A percentile compares a stretch with the other conserved stretches of the same genome.
phyloP scores from a whole-genome alignment of 2,888 invertebrate species.

The Lochmaea capreae region DNA sequence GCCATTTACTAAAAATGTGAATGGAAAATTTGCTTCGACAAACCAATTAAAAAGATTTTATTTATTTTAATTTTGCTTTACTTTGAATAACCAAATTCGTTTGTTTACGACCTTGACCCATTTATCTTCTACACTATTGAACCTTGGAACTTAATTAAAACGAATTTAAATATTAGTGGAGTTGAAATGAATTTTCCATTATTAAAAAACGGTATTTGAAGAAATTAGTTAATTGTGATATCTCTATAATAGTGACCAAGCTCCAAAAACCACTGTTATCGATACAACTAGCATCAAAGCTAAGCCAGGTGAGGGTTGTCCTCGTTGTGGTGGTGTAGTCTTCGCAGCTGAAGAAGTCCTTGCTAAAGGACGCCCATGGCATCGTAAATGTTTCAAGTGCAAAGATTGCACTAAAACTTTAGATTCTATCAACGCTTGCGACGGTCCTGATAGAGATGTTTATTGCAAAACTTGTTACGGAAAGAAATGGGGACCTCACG shows the following conservation, averaged over 20 bases:
- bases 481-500: conserved; percentile 97
- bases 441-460: conserved; percentile 91
- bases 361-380: conserved; percentile 91
- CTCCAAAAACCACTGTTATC: conserved; percentile 81
- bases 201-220: background rate
- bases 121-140: too few relatives aligned
- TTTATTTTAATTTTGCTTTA: background rate
- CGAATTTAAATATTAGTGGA: background rate
- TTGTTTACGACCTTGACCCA: background rate
- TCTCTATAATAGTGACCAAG: conserved; percentile 74
- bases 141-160: too few relatives aligned
- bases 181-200: background rate
- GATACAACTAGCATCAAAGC: conserved; percentile 86
- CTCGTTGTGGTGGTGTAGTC: conserved; percentile 89
- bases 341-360: conserved; percentile 95
- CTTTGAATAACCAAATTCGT: background rate
- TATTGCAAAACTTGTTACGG: conserved; percentile 98
- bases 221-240: background rate
- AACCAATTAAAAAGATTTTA: too few relatives aligned
- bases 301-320: conserved; percentile 87
- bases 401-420: conserved; percentile 92
- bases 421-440: conserved; percentile 95
- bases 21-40: background rate
- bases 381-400: conserved; percentile 94
- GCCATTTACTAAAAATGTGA: background rate